These are phyloP conservation scores for Drosophila asahinai DNA, from an alignment of 1,140 invertebrate genomes.

Conservation along the genomic window DNA sequence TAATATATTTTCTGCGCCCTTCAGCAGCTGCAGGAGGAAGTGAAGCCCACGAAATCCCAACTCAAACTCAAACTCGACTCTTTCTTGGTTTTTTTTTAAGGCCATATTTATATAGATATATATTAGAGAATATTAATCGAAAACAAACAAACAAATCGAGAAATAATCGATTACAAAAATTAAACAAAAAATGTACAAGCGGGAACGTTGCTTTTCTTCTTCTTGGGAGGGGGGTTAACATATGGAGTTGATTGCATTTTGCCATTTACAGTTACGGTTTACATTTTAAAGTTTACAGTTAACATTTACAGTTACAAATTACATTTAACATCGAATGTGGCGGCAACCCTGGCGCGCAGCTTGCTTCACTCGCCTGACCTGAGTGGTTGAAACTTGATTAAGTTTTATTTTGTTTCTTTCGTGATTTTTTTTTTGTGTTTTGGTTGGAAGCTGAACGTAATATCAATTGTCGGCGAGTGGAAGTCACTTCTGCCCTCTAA, in stretches of 20 bases:
- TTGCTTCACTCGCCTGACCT: conserved; percentile 37
- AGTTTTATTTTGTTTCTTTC: conserved; percentile 23
- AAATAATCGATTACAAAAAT: conserved; percentile 40
- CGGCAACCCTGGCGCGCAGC: conserved; percentile 26
- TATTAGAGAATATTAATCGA: conserved; percentile 53
- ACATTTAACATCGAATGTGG: conserved; percentile 54
- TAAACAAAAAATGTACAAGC: conserved; percentile 49
- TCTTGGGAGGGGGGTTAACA: conserved; percentile 21
- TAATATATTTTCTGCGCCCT: conserved; percentile 17
- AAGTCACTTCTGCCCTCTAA: conserved; percentile 3
- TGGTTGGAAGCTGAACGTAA: conserved; percentile 52
- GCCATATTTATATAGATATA: conserved; percentile 46
- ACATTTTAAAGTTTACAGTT: conserved; percentile 38
- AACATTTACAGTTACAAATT: conserved; percentile 48
- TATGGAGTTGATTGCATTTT: conserved; percentile 52
- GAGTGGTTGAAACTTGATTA: conserved; percentile 42
- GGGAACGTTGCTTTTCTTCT: conserved; percentile 13
- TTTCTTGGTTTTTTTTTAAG: conserved; percentile 11
- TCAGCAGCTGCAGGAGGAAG: conserved; percentile 41
- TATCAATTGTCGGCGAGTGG: conserved; percentile 42
- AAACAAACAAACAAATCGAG: conserved; percentile 44
- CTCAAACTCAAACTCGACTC: conserved; percentile 34
- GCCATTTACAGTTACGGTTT: conserved; percentile 41
- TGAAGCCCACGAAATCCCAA: conserved; percentile 21
- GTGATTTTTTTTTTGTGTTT: conserved; percentile 22